These are phyloP conservation scores for Molossus alvarezi DNA, from an alignment of 2,797 vertebrate species.

Conservation along the genomic window DNA sequence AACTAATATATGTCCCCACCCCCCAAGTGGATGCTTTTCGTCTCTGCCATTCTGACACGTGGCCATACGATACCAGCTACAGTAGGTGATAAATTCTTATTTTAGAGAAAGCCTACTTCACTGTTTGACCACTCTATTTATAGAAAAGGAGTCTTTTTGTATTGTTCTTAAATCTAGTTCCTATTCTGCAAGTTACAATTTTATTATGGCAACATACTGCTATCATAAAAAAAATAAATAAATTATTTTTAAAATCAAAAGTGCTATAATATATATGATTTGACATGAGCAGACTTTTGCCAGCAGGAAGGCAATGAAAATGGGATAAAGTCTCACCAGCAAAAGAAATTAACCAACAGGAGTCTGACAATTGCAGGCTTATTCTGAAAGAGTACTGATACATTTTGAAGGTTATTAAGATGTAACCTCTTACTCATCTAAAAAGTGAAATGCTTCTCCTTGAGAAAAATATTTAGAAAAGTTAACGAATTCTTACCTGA, in stretches of 20 bases:
- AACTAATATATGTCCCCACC: fast-evolving
- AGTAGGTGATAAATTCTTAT: not conserved
- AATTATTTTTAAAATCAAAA: constrained; percentile 62
- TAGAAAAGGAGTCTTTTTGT: not conserved
- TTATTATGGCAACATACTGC: not conserved
- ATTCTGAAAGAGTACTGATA: constrained; percentile 77
- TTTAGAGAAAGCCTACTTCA: not conserved
- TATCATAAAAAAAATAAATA: constrained; percentile 59
- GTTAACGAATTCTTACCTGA: constrained; percentile 21
- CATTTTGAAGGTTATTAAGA: constrained; percentile 82
- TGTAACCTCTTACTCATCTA: constrained; percentile 62
- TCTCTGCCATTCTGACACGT: not conserved
- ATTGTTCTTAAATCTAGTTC: constrained; percentile 66
- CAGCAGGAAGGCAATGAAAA: constrained; percentile 83
- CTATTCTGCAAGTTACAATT: constrained; percentile 53
- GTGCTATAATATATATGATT: constrained; percentile 77
- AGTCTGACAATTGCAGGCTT: constrained; percentile 75
- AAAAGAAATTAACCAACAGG: constrained; percentile 84
- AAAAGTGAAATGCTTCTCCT: constrained; percentile 71
- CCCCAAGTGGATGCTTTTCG: not conserved
- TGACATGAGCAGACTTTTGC: constrained; percentile 80
- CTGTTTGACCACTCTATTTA: not conserved
- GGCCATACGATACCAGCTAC: not conserved
- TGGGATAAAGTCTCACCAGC: constrained; percentile 76
- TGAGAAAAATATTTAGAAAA: constrained; percentile 69